Conservation (phyloP, 2,888 invertebrate genomes). For the Herminia tarsipennalis region DNA sequence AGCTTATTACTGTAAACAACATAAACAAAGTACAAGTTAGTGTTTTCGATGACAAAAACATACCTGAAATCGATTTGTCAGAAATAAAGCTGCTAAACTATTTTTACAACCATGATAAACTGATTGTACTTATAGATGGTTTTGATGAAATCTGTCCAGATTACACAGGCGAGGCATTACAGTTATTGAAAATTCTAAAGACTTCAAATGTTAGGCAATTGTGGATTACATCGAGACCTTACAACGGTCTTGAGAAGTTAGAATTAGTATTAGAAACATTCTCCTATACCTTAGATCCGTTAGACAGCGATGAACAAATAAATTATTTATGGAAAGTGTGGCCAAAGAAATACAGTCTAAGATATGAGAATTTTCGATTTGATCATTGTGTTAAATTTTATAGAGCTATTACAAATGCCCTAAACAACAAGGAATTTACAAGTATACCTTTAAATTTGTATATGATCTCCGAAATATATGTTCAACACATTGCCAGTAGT, state of each 20-base stretch:
- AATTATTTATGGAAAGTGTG: constrained; percentile 23
- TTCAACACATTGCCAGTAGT: background rate
- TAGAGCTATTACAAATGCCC: background rate
- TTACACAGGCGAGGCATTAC: constrained; percentile 22
- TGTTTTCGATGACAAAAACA: background rate
- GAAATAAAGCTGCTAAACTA: constrained; percentile 28
- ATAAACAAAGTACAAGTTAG: constrained; percentile 8
- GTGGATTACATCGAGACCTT: constrained; percentile 39
- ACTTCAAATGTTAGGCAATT: constrained; percentile 20
- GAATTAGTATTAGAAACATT: constrained; percentile 31
- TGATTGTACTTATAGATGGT: constrained; percentile 34
- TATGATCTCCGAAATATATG: constrained; percentile 30
- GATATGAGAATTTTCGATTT: background rate
- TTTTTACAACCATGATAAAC: constrained; percentile 25
- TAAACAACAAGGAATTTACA: constrained; percentile 13
- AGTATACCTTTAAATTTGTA: constrained; percentile 28
- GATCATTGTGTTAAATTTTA: background rate
- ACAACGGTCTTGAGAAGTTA: constrained; percentile 25
- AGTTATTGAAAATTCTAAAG: constrained; percentile 22
- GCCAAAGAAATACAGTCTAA: constrained; percentile 1
- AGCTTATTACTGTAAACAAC: background rate
- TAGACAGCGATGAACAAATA: constrained; percentile 23
- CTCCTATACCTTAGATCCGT: constrained; percentile 26
- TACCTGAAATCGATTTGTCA: constrained; percentile 2
- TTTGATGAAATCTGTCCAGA: constrained; percentile 45